These are phyloP conservation scores for Chloropsis cyanopogon DNA, from an alignment of 2,113 vertebrate species.

Conservation along the genomic window DNA sequence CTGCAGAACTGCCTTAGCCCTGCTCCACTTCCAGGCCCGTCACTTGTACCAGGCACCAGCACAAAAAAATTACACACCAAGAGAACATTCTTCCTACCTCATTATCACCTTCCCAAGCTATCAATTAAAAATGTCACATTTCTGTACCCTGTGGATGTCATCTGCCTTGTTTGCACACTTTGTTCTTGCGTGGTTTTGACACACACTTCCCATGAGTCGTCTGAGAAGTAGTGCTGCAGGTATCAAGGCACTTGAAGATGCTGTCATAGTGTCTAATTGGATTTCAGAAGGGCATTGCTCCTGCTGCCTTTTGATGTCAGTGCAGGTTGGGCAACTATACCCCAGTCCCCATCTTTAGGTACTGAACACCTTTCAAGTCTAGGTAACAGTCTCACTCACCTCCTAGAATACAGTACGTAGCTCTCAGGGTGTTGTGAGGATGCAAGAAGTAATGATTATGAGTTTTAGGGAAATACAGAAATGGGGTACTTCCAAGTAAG, in stretches of 20 bases:
- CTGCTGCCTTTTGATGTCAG: background rate
- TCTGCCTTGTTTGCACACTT: background rate
- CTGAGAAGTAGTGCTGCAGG: background rate
- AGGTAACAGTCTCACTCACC: background rate
- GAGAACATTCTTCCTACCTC: background rate
- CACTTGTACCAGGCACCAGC: rapidly evolving
- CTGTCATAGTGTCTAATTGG: background rate
- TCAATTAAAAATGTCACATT: background rate
- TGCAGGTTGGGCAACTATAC: background rate
- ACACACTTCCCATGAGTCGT: background rate
- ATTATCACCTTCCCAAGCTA: background rate
- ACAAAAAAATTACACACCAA: background rate
- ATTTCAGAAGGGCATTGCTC: background rate
- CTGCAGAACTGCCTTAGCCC: background rate
- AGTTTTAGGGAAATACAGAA: background rate
- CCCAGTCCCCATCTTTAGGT: background rate
- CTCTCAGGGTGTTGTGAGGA: background rate
- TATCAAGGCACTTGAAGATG: background rate
- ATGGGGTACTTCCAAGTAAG: background rate
- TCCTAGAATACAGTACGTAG: background rate
- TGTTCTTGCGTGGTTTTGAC: background rate
- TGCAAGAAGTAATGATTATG: background rate
- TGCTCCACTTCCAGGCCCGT: background rate
- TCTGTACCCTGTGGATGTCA: constrained; percentile 23
- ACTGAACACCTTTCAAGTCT: background rate